phyloP scores from a whole-genome alignment of 1,140 invertebrate genomes.

The Cylas formicarius region DNA sequence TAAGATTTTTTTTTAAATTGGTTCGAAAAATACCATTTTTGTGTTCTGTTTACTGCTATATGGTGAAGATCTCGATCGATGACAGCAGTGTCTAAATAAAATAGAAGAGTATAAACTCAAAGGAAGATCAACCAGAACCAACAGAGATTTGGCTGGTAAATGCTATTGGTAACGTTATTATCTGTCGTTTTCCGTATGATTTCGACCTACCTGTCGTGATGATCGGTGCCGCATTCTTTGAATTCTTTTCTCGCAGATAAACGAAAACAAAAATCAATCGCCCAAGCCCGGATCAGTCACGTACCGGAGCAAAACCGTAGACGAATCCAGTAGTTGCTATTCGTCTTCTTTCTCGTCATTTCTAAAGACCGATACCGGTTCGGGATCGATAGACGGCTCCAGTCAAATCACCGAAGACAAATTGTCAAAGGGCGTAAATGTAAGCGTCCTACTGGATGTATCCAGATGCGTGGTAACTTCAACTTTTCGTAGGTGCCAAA shows the following conservation, averaged over 20 bases:
- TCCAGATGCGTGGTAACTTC: too few relatives aligned
- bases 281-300: slow-evolving; percentile 3
- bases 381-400: slow-evolving; percentile 39
- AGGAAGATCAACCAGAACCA: too few relatives aligned
- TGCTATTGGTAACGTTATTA: too few relatives aligned
- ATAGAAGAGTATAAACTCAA: too few relatives aligned
- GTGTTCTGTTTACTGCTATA: too few relatives aligned
- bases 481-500: slow-evolving; percentile 13
- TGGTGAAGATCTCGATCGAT: too few relatives aligned
- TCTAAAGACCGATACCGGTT: slow-evolving; percentile 46
- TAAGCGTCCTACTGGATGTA: neutral
- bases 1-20: too few relatives aligned
- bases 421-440: slow-evolving; percentile 32
- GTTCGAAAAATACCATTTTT: too few relatives aligned
- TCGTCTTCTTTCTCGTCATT: slow-evolving; percentile 51
- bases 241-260: slow-evolving; percentile 23
- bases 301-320: slow-evolving; percentile 15
- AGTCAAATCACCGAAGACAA: slow-evolving; percentile 31
- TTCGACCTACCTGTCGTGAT: slow-evolving; percentile 1
- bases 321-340: slow-evolving; percentile 47
- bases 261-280: slow-evolving; percentile 1
- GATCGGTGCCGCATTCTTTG: neutral
- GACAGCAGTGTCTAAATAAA: too few relatives aligned
- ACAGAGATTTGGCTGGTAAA: too few relatives aligned
- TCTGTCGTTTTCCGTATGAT: too few relatives aligned